Evolutionary conservation across 1,140 invertebrate genomes (phyloP).

Genomic region (Eueides isabella): DNA sequence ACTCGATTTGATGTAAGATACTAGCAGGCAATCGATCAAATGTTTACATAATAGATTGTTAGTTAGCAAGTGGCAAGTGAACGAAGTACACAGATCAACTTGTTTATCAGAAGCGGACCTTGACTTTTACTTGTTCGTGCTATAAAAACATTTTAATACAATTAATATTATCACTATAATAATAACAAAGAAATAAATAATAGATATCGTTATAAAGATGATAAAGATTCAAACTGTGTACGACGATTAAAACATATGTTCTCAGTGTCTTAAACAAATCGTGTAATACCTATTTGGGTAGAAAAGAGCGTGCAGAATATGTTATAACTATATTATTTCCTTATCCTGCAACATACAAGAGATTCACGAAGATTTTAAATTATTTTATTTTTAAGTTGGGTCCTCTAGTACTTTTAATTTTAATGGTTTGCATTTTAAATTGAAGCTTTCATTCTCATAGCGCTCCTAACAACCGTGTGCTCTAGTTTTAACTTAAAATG

Average conservation of each 20-base stretch:
- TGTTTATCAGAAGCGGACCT: conserved; percentile 39
- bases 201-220: too few relatives aligned
- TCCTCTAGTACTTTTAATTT: too few relatives aligned
- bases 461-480: neutral
- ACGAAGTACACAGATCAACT: conserved; percentile 18
- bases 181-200: conserved; percentile 3
- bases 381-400: too few relatives aligned
- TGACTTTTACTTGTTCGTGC: conserved; percentile 42
- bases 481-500: conserved; percentile 2
- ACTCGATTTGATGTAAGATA: conserved; percentile 1
- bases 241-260: too few relatives aligned
- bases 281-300: too few relatives aligned
- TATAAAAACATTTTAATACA: conserved; percentile 38
- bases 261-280: too few relatives aligned
- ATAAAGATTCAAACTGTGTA: too few relatives aligned
- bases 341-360: too few relatives aligned
- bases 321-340: too few relatives aligned
- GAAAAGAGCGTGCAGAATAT: too few relatives aligned
- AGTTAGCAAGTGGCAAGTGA: neutral
- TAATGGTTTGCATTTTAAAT: neutral
- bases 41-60: conserved; percentile 18
- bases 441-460: conserved; percentile 6
- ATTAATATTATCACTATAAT: conserved; percentile 38
- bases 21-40: conserved; percentile 16
- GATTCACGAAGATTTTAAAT: too few relatives aligned